Evolutionary conservation across 1,140 invertebrate genomes (phyloP), one percentile per base, ranked within the genome.

Genomic region (Leptinotarsa lineolata): DNA sequence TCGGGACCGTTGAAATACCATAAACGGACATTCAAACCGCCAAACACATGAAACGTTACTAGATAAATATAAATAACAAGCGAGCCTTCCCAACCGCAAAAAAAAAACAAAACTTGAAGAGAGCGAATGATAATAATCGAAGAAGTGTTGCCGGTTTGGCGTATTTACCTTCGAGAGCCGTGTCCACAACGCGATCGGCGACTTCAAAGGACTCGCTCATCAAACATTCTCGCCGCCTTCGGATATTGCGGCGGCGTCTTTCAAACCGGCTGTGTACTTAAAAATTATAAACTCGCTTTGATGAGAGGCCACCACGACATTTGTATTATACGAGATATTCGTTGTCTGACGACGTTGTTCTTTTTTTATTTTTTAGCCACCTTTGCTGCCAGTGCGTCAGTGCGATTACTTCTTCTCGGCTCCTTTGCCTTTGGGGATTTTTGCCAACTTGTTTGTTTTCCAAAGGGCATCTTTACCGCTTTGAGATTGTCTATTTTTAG

Each of bases 231-330:
- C 54, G 74, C 74, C 64, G 74, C 71, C 60, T 22, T 39, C 64
- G 64, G 64, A 66, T 66, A 66, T 39, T 44, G 48, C 48, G 48
- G 48, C 64, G 64, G 64, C 64, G 64, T 66, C 64, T 66, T 66
- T 66, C 30, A 66, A 30, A 66, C 39, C 64, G 39, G 64, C 64
- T 66, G n/a, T 66, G 64, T 67, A 75, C 74, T 75, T 75, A 72
- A 72, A 75, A 75, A 75, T 75, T 75, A 75, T 72, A 48, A 75
- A 75, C 67, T 66, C 65, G 74, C 74, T 75, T 75, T 75, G 74
- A 75, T 72, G 74, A 54, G 74, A 54, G 67, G 71, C 74, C 70
- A 70, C 54, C 61, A 46, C 70, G 71, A 75, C 74, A 75, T 75
- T 72, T 75, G 74, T 75, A 72, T 54, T 54, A 54, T 54, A 54